These are phyloP conservation scores for Nesoenas mayeri DNA, from an alignment of 2,113 vertebrate genomes.

Conservation along the genomic window DNA sequence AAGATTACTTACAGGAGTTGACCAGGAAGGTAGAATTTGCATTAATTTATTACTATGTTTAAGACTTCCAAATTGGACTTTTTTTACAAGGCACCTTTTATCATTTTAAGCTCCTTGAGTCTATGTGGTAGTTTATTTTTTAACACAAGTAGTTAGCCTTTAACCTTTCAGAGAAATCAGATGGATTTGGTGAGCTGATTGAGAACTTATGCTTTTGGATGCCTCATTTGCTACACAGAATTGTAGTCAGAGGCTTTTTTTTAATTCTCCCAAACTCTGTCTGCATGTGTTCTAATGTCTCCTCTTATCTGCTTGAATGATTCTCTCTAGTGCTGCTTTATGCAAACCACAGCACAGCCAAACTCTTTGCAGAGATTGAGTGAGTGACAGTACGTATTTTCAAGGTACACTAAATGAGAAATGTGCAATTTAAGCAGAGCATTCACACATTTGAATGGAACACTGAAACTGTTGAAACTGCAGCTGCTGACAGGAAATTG, in stretches of 20 bases:
- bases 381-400: constrained; percentile 52
- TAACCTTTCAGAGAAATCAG: constrained; percentile 30
- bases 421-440: constrained; percentile 66
- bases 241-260: not conserved
- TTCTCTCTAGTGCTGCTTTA: not conserved
- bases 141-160: not conserved
- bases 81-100: not conserved
- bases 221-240: not conserved
- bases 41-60: not conserved
- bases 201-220: not conserved
- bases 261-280: not conserved
- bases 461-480: constrained; percentile 58
- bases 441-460: constrained; percentile 70
- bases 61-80: not conserved
- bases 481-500: constrained; percentile 69
- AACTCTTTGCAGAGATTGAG: not conserved
- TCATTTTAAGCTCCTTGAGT: not conserved
- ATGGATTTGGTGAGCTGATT: constrained; percentile 5
- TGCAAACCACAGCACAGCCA: not conserved
- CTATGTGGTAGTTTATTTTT: not conserved
- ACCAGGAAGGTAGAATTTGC: not conserved
- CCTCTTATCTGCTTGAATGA: not conserved
- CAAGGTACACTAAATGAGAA: constrained; percentile 65
- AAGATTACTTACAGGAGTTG: not conserved
- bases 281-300: not conserved